phyloP scores from a whole-genome alignment of 2,113 vertebrate species.

The Buteo buteo region DNA sequence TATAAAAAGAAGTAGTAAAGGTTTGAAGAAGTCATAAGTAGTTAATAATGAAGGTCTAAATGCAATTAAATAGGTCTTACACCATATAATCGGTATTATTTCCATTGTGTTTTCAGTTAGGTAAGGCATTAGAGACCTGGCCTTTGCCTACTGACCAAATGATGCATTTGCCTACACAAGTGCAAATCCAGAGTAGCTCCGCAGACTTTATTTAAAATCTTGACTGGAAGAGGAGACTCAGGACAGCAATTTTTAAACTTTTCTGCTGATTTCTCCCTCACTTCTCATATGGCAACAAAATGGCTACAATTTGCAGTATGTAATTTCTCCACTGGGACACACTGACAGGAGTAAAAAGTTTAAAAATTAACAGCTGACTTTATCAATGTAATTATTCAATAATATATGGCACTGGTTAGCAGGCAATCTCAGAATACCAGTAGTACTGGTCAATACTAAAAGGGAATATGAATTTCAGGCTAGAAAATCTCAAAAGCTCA shows the following conservation, averaged over 20 bases:
- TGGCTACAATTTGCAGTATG: neutral
- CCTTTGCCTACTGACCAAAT: neutral
- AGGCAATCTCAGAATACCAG: neutral
- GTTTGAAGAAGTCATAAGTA: neutral
- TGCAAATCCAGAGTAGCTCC: neutral
- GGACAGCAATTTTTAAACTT: neutral
- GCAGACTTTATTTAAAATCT: neutral
- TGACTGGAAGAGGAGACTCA: neutral
- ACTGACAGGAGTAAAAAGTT: neutral
- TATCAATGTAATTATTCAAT: neutral
- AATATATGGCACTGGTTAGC: neutral
- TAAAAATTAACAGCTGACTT: constrained; percentile 24
- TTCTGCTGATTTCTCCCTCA: neutral
- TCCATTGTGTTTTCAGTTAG: neutral
- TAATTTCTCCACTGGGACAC: neutral
- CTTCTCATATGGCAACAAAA: constrained; percentile 9
- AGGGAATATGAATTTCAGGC: neutral
- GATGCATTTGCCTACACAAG: neutral
- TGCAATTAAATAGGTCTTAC: neutral
- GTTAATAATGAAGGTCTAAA: neutral
- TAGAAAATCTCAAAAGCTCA: neutral
- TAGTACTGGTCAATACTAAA: neutral
- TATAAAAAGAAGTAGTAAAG: neutral
- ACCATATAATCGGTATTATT: neutral
- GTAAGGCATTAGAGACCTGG: neutral